These are phyloP conservation scores for Byasa hedistus DNA, from an alignment of 2,888 invertebrate genomes.

Conservation along the genomic window DNA sequence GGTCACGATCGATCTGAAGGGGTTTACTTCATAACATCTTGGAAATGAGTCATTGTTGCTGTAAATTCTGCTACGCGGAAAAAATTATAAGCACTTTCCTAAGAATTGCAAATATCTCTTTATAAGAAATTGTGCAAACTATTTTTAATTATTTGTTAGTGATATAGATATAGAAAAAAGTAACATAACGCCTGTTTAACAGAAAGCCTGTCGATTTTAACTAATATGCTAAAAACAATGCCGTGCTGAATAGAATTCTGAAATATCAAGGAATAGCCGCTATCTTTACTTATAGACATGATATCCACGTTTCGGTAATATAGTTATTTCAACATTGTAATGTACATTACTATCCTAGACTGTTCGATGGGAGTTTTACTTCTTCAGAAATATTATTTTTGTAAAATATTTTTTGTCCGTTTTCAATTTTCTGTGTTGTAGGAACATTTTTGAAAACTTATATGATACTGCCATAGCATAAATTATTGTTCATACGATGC, in stretches of 20 bases:
- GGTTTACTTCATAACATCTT: slow-evolving; percentile 4
- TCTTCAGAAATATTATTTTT: too few species aligned
- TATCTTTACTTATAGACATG: neutral
- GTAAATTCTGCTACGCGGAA: neutral
- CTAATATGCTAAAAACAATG: neutral
- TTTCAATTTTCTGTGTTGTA: too few species aligned
- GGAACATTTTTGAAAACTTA: neutral
- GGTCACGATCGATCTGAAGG: slow-evolving; percentile 14
- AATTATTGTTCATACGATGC: neutral
- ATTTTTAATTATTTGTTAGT: neutral
- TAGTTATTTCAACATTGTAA: too few species aligned
- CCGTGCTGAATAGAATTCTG: neutral
- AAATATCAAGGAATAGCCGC: neutral
- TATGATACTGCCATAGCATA: neutral
- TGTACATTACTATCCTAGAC: too few species aligned
- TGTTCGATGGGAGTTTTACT: too few species aligned
- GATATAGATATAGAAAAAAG: neutral
- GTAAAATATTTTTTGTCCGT: neutral
- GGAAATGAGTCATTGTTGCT: neutral
- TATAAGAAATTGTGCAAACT: neutral
- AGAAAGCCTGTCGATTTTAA: too few species aligned
- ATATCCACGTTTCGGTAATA: neutral
- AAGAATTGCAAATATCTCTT: neutral
- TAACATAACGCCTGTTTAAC: too few species aligned
- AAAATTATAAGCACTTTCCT: neutral